Conservation (phyloP, 53 echinoderm and acorn worm genomes). For the Crossaster papposus region DNA sequence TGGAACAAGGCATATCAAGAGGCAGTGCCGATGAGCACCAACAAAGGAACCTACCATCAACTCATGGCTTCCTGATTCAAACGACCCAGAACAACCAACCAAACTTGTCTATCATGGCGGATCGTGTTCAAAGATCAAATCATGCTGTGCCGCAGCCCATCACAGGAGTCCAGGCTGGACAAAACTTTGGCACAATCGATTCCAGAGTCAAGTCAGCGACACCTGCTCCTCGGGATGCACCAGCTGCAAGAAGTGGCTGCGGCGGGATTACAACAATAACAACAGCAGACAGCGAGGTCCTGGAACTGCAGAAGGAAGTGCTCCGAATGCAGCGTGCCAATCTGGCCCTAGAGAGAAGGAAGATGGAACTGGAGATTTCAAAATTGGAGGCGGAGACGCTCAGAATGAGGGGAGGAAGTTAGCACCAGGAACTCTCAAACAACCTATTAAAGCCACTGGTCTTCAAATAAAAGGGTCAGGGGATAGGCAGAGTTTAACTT, state of each 20-base stretch:
- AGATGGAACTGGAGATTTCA: constrained; percentile 51
- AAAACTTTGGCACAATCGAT: neutral
- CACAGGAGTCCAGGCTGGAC: neutral
- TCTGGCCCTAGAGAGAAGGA: constrained; percentile 38
- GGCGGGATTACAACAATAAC: neutral
- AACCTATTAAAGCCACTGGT: neutral
- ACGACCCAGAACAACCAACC: neutral
- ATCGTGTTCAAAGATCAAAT: neutral
- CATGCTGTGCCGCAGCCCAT: neutral
- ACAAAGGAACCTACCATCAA: neutral
- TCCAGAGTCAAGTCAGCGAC: neutral
- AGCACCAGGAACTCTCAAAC: neutral
- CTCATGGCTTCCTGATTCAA: neutral
- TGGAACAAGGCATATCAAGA: neutral
- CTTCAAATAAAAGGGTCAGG: too few species aligned
- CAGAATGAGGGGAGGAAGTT: constrained; percentile 24
- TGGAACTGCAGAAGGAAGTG: constrained; percentile 55
- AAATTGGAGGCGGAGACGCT: constrained; percentile 48
- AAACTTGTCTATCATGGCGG: neutral
- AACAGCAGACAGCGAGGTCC: constrained; percentile 12
- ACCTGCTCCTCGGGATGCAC: neutral
- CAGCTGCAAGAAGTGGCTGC: neutral
- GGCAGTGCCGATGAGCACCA: neutral
- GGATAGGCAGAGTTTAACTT: too few species aligned
- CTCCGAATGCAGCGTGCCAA: constrained; percentile 52